phyloP scores from a whole-genome alignment of 2,797 vertebrate species.

The Pangasius larnaudii region DNA sequence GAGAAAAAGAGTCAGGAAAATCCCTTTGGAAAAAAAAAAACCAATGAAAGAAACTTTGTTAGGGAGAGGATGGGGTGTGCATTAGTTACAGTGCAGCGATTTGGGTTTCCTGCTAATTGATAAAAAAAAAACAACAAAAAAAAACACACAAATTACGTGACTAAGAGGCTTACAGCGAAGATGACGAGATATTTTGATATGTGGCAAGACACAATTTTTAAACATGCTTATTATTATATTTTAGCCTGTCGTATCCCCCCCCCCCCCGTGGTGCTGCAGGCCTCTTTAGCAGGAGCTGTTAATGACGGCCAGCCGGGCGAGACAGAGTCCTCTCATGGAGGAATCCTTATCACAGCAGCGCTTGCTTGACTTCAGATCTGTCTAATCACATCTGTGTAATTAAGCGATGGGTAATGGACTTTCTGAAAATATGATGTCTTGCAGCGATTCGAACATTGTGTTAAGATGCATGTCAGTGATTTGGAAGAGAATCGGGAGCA shows the following conservation, averaged over 20 bases:
- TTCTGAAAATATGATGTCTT: constrained; percentile 72
- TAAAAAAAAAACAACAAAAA: constrained; percentile 41
- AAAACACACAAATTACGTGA: constrained; percentile 32
- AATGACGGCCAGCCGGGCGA: constrained; percentile 72
- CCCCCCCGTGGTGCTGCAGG: constrained; percentile 37
- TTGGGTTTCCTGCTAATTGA: constrained; percentile 34
- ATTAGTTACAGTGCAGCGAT: constrained; percentile 19
- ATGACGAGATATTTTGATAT: constrained; percentile 30
- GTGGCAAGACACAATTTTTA: constrained; percentile 42
- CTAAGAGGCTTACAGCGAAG: constrained; percentile 42
- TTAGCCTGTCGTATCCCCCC: constrained; percentile 38
- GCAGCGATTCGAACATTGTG: constrained; percentile 62
- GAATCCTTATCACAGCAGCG: constrained; percentile 66
- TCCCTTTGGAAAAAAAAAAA: constrained; percentile 37
- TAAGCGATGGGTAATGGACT: constrained; percentile 79
- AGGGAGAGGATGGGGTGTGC: neutral
- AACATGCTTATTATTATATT: constrained; percentile 57
- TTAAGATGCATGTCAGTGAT: constrained; percentile 69
- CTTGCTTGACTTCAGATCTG: constrained; percentile 75
- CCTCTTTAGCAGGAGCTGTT: constrained; percentile 65
- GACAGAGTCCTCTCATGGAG: constrained; percentile 64
- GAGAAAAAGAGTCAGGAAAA: constrained; percentile 46
- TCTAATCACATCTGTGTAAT: constrained; percentile 81
- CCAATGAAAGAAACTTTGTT: constrained; percentile 38
- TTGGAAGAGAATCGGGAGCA: constrained; percentile 19